Percentiles rank a stretch among this genome's conserved stretches.
These are phyloP conservation scores for Dysidea cf. avara DNA, from an alignment of 37 sponge, comb jelly and placozoan genomes.

Conservation along the genomic window DNA sequence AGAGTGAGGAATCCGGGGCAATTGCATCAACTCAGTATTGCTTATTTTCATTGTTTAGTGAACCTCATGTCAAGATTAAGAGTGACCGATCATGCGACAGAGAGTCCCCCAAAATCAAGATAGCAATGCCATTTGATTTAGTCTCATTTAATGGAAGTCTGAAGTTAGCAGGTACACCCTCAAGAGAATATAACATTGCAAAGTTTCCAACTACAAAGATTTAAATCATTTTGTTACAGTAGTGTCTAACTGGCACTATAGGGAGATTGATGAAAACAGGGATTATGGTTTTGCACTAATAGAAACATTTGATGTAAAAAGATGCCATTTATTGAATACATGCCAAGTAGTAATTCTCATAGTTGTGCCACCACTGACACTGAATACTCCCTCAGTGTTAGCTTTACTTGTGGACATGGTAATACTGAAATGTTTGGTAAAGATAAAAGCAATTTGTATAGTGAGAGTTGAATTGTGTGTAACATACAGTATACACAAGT, in stretches of 20 bases:
- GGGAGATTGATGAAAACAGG: neutral
- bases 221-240: neutral
- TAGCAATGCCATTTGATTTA: slow-evolving; percentile 9
- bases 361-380: no score
- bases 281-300: slow-evolving; percentile 12
- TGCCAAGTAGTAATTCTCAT: no score
- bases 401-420: slow-evolving; percentile 19
- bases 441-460: no score
- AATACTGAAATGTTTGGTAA: neutral
- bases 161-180: neutral
- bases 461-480: no score
- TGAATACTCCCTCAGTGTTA: neutral
- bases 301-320: neutral
- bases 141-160: slow-evolving; percentile 5
- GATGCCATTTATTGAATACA: neutral
- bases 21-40: no score
- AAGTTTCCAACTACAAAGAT: neutral
- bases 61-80: no score
- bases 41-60: no score
- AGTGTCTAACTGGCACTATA: no score
- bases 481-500: neutral
- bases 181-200: neutral
- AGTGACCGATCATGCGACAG: neutral
- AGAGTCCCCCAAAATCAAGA: slow-evolving; percentile 7
- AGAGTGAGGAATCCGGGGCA: no score